Percentiles rank a stretch among this genome's conserved stretches.
Conservation (phyloP, 1,140 invertebrate species). For the Drosophila sp. region DNA sequence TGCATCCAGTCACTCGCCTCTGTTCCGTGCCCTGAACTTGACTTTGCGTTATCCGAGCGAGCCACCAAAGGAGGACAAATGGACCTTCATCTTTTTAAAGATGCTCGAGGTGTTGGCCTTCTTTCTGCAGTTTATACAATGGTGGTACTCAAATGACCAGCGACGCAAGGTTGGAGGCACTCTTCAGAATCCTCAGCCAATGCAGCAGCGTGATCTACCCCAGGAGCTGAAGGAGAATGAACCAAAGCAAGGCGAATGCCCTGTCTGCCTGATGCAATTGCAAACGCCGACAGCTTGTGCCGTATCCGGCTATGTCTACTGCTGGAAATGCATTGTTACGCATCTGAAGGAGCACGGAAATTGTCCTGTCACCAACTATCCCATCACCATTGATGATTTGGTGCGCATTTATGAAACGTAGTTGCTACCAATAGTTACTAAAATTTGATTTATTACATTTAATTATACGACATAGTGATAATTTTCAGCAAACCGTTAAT, state of each 20-base stretch:
- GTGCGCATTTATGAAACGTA: slow-evolving; percentile 79
- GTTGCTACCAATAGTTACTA: too few relatives aligned
- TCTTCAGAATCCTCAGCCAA: slow-evolving; percentile 61
- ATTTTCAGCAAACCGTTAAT: too few relatives aligned
- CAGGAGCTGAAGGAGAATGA: slow-evolving; percentile 35
- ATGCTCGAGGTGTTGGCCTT: slow-evolving; percentile 78
- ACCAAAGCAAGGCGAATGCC: slow-evolving; percentile 62
- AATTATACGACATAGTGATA: too few relatives aligned
- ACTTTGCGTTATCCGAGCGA: slow-evolving; percentile 72
- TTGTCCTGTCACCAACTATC: slow-evolving; percentile 73
- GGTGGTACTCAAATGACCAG: slow-evolving; percentile 83
- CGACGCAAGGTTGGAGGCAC: slow-evolving; percentile 69
- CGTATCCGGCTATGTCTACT: slow-evolving; percentile 80
- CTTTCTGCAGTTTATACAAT: slow-evolving; percentile 82
- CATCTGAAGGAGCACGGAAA: slow-evolving; percentile 66
- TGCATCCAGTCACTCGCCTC: slow-evolving; percentile 65
- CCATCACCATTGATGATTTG: slow-evolving; percentile 76
- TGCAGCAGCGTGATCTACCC: slow-evolving; percentile 25
- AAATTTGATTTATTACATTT: too few relatives aligned
- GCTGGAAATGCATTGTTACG: slow-evolving; percentile 79
- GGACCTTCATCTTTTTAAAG: slow-evolving; percentile 74
- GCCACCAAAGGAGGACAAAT: slow-evolving; percentile 69
- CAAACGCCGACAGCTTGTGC: slow-evolving; percentile 77
- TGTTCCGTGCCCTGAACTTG: slow-evolving; percentile 61
- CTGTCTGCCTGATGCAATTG: slow-evolving; percentile 67